These are phyloP conservation scores for Serranus cabrilla DNA, from an alignment of 2,797 vertebrate species.

Conservation along the genomic window DNA sequence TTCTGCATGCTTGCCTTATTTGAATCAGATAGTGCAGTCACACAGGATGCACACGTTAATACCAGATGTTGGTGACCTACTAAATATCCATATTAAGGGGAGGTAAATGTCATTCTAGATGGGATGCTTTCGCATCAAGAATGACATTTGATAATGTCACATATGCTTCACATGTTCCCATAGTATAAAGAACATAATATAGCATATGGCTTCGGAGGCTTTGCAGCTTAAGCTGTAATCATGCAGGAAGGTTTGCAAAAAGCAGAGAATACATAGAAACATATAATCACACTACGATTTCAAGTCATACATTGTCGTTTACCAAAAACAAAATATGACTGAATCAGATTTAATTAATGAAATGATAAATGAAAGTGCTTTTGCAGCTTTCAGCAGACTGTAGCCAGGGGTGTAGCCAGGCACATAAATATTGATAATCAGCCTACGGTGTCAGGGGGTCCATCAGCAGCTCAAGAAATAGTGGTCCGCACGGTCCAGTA, in stretches of 20 bases:
- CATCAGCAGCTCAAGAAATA: constrained; percentile 38
- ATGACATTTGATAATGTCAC: constrained; percentile 30
- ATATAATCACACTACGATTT: background rate
- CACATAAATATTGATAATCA: constrained; percentile 39
- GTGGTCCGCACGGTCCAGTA: constrained; percentile 30
- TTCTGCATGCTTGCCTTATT: background rate
- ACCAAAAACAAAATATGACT: background rate
- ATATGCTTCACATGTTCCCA: background rate
- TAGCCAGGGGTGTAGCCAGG: background rate
- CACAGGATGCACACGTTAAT: background rate
- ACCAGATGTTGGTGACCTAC: background rate
- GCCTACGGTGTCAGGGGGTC: constrained; percentile 3
- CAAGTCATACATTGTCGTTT: background rate
- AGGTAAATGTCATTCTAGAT: constrained; percentile 24
- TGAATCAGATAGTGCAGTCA: background rate
- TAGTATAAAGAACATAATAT: background rate
- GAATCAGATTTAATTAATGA: background rate
- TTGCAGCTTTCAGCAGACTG: constrained; percentile 20
- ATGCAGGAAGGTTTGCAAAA: background rate
- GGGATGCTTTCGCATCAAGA: constrained; percentile 2
- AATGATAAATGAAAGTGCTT: constrained; percentile 10
- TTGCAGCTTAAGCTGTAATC: background rate
- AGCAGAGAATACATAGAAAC: background rate
- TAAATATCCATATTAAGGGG: background rate
- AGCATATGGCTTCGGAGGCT: background rate